Evolutionary conservation across 2,113 vertebrate genomes (phyloP), one percentile per base, ranked within the genome.

Genomic region (Menidia beryllina): DNA sequence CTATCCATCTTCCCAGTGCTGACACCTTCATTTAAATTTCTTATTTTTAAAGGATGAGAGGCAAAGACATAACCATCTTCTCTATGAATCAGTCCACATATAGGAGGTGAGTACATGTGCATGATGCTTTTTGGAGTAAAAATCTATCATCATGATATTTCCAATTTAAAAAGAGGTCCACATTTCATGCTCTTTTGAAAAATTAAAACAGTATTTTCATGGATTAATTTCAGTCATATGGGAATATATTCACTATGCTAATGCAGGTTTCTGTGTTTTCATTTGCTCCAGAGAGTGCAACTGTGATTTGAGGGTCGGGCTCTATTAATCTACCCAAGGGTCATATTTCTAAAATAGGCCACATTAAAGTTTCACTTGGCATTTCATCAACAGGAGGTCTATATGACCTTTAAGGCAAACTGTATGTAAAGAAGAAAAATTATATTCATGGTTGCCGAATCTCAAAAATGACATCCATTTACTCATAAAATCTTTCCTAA

Each of bases 1-100:
- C 88, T 91, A 92, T 93, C 89, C 85, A 90, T 92, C 91, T 90
- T 89, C 50, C n/a, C 47, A 23, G 67, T 21, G 79, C 83, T 91
- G 91, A 90, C 89, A 89, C 86, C 83, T 89, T 76, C 85, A 92
- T 93, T 93, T 93, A 90, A 92, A 93, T 88, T 84, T 85, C 88
- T 86, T 90, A 83, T 86, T 89, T 88, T 66, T 84, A 83, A 82
- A 77, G 54, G 84, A 88, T 83, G n/a, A n/a, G n/a, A n/a, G n/a
- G 79, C 69, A 57, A 72, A 52, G 30, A 4, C 67, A 75, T 70
- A 86, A 73, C 69, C 70, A n/a, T 82, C 87, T 36, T 69, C 70
- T 77, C 45, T 53, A 39, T 63, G 45, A 64, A 56, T 72, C 70
- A 80, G 70, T 38, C 49, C 19, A 38, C 51, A 51, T 38, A n/a